Conservation (phyloP, 2,888 invertebrate species). For the Lasius fuliginosus region DNA sequence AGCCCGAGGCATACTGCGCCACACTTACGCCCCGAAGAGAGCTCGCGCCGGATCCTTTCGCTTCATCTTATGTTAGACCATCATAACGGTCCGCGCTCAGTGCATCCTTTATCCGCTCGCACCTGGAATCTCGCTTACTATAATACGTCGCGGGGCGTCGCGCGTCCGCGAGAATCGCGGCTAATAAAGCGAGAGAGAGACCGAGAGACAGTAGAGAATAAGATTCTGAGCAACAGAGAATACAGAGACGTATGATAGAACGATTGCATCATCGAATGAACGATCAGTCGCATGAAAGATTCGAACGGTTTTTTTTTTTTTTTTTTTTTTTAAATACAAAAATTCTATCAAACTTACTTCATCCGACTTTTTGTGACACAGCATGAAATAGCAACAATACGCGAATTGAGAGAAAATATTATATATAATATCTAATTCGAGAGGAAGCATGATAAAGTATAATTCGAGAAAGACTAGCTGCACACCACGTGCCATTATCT, state of each 20-base stretch:
- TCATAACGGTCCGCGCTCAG: slow-evolving; percentile 76
- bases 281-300: background rate
- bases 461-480: background rate
- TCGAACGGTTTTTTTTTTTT: background rate
- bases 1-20: slow-evolving; percentile 66
- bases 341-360: background rate
- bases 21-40: slow-evolving; percentile 59
- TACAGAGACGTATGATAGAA: background rate
- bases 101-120: slow-evolving; percentile 60
- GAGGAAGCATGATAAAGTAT: background rate
- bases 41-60: slow-evolving; percentile 47
- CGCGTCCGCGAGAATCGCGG: slow-evolving; percentile 34
- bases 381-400: background rate
- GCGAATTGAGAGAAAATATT: background rate
- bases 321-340: no score
- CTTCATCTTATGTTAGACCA: slow-evolving; percentile 71
- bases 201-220: slow-evolving; percentile 7
- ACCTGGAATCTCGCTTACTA: slow-evolving; percentile 65
- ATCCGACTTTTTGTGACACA: background rate
- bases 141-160: slow-evolving; percentile 54
- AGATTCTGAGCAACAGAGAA: slow-evolving; percentile 12
- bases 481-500: background rate
- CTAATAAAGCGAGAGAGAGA: slow-evolving; percentile 11
- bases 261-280: background rate
- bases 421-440: background rate